These are phyloP conservation scores for Silurus glanis DNA, from an alignment of 2,113 vertebrate genomes.

Conservation along the genomic window DNA sequence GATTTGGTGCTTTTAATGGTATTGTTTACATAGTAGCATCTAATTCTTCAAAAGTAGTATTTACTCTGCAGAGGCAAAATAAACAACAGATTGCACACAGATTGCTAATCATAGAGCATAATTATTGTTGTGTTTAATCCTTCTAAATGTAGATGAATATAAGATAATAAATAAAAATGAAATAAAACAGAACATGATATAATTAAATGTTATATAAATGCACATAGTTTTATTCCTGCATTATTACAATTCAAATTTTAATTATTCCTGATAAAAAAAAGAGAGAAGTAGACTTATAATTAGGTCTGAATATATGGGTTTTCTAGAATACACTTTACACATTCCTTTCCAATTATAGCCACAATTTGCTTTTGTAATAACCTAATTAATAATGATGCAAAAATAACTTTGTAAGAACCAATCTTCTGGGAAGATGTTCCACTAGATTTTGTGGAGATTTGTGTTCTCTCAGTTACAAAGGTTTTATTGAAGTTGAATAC, in stretches of 20 bases:
- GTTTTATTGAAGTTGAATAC: too few species aligned
- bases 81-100: background rate
- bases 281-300: background rate
- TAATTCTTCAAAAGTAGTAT: background rate
- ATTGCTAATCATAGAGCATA: background rate
- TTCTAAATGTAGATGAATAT: background rate
- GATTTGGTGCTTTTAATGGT: background rate
- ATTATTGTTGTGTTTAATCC: background rate
- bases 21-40: background rate
- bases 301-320: background rate
- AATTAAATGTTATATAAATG: background rate
- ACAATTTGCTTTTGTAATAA: too few species aligned
- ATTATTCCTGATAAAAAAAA: too few species aligned
- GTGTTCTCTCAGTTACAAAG: too few species aligned
- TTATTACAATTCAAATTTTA: background rate
- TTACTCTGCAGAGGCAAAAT: background rate
- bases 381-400: too few species aligned
- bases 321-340: background rate
- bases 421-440: too few species aligned
- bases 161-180: background rate
- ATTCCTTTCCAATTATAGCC: too few species aligned
- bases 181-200: background rate
- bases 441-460: too few species aligned
- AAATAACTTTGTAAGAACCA: too few species aligned
- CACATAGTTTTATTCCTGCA: background rate